Conservation (phyloP, 1,140 invertebrate genomes). For the Heliconius eleuchia region DNA sequence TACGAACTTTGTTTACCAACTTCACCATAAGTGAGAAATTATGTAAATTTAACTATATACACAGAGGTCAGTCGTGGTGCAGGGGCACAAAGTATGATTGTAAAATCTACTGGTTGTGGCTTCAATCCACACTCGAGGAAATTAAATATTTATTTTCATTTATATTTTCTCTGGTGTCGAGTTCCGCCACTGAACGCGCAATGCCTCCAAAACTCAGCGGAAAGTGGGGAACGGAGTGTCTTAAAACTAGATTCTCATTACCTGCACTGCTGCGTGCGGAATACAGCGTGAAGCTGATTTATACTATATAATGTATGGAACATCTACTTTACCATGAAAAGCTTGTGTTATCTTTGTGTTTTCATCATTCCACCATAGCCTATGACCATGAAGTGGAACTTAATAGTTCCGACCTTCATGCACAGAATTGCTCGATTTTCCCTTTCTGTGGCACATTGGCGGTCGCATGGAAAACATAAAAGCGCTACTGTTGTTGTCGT, state of each 20-base stretch:
- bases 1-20: slow-evolving; percentile 31
- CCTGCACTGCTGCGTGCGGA: too few species aligned
- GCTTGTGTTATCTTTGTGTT: slow-evolving; percentile 22
- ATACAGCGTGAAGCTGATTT: not conserved
- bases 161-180: too few species aligned
- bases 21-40: slow-evolving; percentile 35
- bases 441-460: slow-evolving; percentile 40
- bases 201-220: too few species aligned
- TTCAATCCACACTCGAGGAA: too few species aligned
- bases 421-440: slow-evolving; percentile 50
- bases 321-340: slow-evolving; percentile 9
- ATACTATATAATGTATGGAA: not conserved
- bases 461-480: slow-evolving; percentile 25
- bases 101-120: too few species aligned
- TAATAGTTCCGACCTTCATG: slow-evolving; percentile 47
- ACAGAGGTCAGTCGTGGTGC: too few species aligned
- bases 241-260: too few species aligned
- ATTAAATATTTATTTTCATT: too few species aligned
- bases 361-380: slow-evolving; percentile 14
- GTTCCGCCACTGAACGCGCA: too few species aligned
- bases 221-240: too few species aligned
- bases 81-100: too few species aligned
- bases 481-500: slow-evolving; percentile 16
- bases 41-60: slow-evolving; percentile 31
- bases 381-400: slow-evolving; percentile 34